phyloP scores from a whole-genome alignment of 2,888 invertebrate genomes.

The Megalurothrips usitatus region DNA sequence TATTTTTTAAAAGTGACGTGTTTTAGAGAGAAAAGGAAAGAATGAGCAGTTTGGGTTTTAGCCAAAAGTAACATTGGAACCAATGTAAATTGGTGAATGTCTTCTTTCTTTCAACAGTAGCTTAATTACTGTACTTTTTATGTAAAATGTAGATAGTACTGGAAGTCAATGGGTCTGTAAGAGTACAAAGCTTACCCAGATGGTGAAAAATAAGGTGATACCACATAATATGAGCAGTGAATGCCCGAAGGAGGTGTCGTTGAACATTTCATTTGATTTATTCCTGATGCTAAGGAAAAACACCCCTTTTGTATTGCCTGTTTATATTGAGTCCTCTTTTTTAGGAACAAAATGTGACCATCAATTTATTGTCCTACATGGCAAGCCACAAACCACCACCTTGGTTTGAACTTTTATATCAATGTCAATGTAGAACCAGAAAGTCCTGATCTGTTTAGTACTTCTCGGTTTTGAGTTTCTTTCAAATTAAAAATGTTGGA shows the following conservation, averaged over 20 bases:
- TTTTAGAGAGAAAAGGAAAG: background rate
- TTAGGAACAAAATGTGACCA: too few species aligned
- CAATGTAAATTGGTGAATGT: background rate
- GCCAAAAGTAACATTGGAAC: background rate
- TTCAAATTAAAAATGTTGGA: background rate
- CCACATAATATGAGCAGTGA: background rate
- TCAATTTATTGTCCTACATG: too few species aligned
- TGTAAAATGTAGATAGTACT: background rate
- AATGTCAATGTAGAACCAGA: too few species aligned
- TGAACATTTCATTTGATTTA: background rate
- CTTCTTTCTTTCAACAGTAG: background rate
- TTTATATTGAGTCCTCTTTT: too few species aligned
- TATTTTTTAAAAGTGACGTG: background rate
- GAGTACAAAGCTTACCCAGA: constrained; percentile 4
- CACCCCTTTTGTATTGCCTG: too few species aligned
- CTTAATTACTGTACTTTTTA: background rate
- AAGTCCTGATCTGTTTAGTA: background rate
- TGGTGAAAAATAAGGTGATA: background rate
- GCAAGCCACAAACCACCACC: too few species aligned
- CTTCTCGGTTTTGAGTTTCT: too few species aligned
- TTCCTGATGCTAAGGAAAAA: too few species aligned
- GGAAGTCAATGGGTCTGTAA: constrained; percentile 14
- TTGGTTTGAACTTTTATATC: too few species aligned
- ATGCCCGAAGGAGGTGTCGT: background rate
- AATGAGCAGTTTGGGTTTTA: background rate